Evolutionary conservation across 2,888 invertebrate genomes (phyloP).

Genomic region (Idaea dimidiata): DNA sequence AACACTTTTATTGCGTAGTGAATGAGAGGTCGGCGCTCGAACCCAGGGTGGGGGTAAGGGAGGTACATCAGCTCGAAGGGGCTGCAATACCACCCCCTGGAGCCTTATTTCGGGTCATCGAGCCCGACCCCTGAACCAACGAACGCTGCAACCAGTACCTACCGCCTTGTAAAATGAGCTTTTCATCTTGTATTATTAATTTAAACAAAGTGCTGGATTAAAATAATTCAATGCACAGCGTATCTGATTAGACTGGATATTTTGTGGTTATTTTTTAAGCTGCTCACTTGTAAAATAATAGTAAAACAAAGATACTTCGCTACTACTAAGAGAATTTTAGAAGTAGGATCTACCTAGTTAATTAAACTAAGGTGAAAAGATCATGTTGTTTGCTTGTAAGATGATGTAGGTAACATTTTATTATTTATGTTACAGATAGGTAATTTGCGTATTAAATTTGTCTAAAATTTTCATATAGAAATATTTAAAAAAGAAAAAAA

Average conservation of each 20-base stretch:
- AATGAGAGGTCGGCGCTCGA: slow-evolving; percentile 75
- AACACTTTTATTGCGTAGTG: slow-evolving; percentile 79
- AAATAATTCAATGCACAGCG: slow-evolving; percentile 39
- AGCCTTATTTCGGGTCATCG: slow-evolving; percentile 80
- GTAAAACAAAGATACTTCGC: background rate
- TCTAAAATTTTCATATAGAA: too few species aligned
- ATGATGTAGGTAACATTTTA: too few species aligned
- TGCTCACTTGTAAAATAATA: background rate
- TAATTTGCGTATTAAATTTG: too few species aligned
- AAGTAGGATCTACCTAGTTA: too few species aligned
- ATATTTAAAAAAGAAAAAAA: too few species aligned
- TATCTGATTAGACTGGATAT: slow-evolving; percentile 28
- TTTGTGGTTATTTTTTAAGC: slow-evolving; percentile 13
- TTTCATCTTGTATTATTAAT: slow-evolving; percentile 71
- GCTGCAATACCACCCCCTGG: slow-evolving; percentile 63
- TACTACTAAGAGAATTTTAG: too few species aligned
- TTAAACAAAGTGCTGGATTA: slow-evolving; percentile 53
- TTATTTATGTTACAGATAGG: too few species aligned
- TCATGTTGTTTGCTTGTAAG: too few species aligned
- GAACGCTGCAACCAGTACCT: slow-evolving; percentile 52
- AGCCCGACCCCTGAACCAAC: slow-evolving; percentile 65
- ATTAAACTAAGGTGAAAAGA: too few species aligned
- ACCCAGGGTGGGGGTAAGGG: slow-evolving; percentile 39
- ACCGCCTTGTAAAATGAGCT: slow-evolving; percentile 69
- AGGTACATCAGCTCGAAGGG: slow-evolving; percentile 42